These are phyloP conservation scores for human DNA, from an alignment of 2,113 vertebrate genomes.

Conservation along the genomic window GRCh38 chr2:220196001-220196500, in stretches of 20 bases:
- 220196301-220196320: neutral
- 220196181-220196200: neutral
- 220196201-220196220: neutral
- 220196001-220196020: accelerated
- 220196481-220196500: neutral
- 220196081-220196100: neutral
- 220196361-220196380: neutral
- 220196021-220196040: neutral
- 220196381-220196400: neutral
- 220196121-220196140: neutral
- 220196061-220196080: neutral
- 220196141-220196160: neutral
- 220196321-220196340: neutral
- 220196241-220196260: neutral
- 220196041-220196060: neutral
- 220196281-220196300: neutral
- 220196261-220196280: constrained; percentile 24
- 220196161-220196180: neutral
- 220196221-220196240: neutral
- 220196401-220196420: neutral
- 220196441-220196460: neutral
- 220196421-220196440: neutral
- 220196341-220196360: neutral
- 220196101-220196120: neutral
- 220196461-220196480: neutral